Evolutionary conservation across 2,888 invertebrate species (phyloP).

Genomic region (Drosophila nigritarsus): DNA sequence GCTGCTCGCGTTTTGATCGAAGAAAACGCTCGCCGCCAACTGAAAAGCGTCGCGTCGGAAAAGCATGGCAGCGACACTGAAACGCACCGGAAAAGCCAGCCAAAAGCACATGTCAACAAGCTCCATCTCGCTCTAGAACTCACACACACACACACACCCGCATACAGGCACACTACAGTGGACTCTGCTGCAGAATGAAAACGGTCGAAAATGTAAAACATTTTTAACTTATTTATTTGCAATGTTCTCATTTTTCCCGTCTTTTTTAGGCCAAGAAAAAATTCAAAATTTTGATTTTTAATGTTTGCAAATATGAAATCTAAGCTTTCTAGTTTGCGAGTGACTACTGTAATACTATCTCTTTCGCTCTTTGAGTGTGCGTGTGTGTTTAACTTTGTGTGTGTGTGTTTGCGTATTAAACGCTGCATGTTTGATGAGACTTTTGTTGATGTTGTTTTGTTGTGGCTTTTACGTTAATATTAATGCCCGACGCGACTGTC

Average conservation of each 20-base stretch:
- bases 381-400: not conserved
- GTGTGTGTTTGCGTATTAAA: conserved; percentile 59
- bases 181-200: not conserved
- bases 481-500: conserved; percentile 71
- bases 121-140: conserved; percentile 42
- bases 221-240: not conserved
- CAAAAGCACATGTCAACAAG: conserved; percentile 57
- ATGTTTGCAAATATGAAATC: not conserved
- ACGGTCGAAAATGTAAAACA: not conserved
- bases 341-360: not conserved
- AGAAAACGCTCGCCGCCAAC: conserved; percentile 71
- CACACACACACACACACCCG: conserved; percentile 19
- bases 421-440: conserved; percentile 74
- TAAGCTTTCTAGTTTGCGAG: not conserved
- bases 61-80: conserved; percentile 43
- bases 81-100: conserved; percentile 72
- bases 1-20: conserved; percentile 59
- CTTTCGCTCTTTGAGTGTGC: conserved; percentile 1
- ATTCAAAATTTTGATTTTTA: not conserved
- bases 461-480: conserved; percentile 70
- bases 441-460: conserved; percentile 55
- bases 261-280: not conserved
- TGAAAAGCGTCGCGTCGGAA: conserved; percentile 55
- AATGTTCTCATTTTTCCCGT: not conserved
- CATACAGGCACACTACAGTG: not conserved